Conservation (phyloP, 2,888 invertebrate genomes). For the Eupithecia centaureata region DNA sequence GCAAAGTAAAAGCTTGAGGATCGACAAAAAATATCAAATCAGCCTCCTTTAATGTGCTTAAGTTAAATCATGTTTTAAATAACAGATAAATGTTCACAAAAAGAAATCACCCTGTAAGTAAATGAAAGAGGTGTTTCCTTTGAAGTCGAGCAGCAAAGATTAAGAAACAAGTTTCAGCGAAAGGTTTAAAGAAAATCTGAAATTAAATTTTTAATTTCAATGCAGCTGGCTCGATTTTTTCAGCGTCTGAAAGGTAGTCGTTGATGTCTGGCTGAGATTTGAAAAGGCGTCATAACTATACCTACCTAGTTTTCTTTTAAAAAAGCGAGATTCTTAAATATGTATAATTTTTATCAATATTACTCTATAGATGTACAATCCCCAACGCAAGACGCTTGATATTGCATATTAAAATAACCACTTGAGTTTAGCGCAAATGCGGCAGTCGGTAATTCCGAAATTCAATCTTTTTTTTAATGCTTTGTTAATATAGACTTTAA, state of each 20-base stretch:
- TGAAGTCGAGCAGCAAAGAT: conserved; percentile 30
- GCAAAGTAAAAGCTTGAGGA: neutral
- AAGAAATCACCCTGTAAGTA: neutral
- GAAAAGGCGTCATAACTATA: neutral
- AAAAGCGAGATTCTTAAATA: neutral
- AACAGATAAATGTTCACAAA: too few species aligned
- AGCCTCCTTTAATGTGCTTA: too few species aligned
- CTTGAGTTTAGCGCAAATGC: too few species aligned
- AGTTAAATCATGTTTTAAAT: too few species aligned
- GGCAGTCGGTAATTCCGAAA: too few species aligned
- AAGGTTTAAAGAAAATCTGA: conserved; percentile 23
- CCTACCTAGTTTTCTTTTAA: neutral
- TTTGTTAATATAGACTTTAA: too few species aligned
- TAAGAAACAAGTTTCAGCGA: conserved; percentile 25
- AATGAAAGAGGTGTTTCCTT: neutral
- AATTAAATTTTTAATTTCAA: conserved; percentile 31
- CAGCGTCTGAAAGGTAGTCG: conserved; percentile 15
- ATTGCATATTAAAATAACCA: too few species aligned
- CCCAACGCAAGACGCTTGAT: too few species aligned
- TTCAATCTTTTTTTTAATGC: too few species aligned
- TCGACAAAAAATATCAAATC: neutral
- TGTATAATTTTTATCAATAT: too few species aligned
- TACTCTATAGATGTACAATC: too few species aligned
- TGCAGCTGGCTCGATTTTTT: conserved; percentile 30
- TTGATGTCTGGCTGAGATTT: neutral